Base-by-base conservation (phyloP, 2,797 vertebrate species). In the Trematomus bernacchii region DNA sequence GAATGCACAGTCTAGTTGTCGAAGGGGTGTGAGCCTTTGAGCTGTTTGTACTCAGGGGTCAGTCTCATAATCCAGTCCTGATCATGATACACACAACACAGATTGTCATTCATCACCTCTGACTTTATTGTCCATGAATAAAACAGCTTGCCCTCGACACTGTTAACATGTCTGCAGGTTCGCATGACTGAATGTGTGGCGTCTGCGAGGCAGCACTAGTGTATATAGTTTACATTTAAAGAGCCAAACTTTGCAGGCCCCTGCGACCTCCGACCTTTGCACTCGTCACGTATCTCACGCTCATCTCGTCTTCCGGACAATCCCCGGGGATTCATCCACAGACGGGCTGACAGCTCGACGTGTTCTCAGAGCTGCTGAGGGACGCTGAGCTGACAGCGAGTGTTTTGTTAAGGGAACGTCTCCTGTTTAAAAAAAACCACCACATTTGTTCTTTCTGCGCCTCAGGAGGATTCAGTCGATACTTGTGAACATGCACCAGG, bases 271-370 rank as follows among this genome's bases (percentile, higher is more conserved):
- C 51, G 68, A 87, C 86, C 86, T 85, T 62, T 84, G 77, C 63
- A 57, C 88, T 79, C 79, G n/a, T 67, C 88, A 76, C 50, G 11
- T 85, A 78, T 89, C 82, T 81, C 71, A 74, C 73, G 44, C 47
- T 43, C 64, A 10, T 67, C 67, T 80, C 0, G 23, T 73, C 77
- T 83, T 80, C 55, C 37, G 21, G 73, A 73, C 40, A 4, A 18
- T 69, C 85, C 79, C 76, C 0, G 21, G 74, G 77, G 87, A 53
- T 47, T 48, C 48, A 2, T 68, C 74, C n/a, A 0, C 67, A 72
- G 73, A 79, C 78, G 27, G 82, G 69, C 71, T 60, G 85, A 85
- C 79, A 78, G 77, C 84, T 12, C 80, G 19, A 1, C 48, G 10
- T 82, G 76, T 77, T 76, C 47, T 59, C 68, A 19, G 71, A 30